Conservation (phyloP, 2,888 invertebrate genomes). For the Tenthredo scrophulariae region DNA sequence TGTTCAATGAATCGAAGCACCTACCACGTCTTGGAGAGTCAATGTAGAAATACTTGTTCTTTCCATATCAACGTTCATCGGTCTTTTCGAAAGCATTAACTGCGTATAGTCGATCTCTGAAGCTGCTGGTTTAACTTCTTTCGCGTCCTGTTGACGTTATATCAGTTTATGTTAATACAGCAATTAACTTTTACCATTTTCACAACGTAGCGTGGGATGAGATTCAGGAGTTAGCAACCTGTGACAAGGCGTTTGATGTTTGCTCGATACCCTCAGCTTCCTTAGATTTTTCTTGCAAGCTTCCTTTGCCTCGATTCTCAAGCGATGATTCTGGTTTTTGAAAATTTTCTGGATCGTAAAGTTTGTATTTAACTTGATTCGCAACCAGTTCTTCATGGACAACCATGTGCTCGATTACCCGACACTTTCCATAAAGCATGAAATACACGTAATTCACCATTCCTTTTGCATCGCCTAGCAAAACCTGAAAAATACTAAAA, state of each 20-base stretch:
- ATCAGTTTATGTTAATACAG: background rate
- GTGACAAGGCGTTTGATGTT: background rate
- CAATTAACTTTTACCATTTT: too few relatives aligned
- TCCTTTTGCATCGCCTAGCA: conserved; percentile 74
- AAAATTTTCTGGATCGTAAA: conserved; percentile 76
- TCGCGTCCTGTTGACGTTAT: background rate
- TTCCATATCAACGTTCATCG: conserved; percentile 62
- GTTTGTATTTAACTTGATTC: conserved; percentile 77
- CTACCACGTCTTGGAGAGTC: conserved; percentile 71
- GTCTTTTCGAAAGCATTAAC: conserved; percentile 56
- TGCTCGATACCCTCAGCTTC: background rate
- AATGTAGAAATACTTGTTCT: conserved; percentile 70
- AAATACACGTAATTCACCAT: conserved; percentile 79
- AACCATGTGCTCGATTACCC: conserved; percentile 82
- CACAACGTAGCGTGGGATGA: background rate
- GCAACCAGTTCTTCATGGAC: conserved; percentile 75
- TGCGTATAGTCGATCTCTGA: conserved; percentile 56
- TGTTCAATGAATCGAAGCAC: conserved; percentile 55
- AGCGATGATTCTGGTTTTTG: background rate
- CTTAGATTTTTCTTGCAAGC: background rate
- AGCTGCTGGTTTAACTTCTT: conserved; percentile 13
- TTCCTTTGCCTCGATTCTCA: background rate
- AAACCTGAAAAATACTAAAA: conserved; percentile 61
- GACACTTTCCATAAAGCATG: conserved; percentile 81
- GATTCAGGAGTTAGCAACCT: background rate